Evolutionary conservation across 1,140 invertebrate genomes (phyloP).

Genomic region (Diploscapter pachys): DNA sequence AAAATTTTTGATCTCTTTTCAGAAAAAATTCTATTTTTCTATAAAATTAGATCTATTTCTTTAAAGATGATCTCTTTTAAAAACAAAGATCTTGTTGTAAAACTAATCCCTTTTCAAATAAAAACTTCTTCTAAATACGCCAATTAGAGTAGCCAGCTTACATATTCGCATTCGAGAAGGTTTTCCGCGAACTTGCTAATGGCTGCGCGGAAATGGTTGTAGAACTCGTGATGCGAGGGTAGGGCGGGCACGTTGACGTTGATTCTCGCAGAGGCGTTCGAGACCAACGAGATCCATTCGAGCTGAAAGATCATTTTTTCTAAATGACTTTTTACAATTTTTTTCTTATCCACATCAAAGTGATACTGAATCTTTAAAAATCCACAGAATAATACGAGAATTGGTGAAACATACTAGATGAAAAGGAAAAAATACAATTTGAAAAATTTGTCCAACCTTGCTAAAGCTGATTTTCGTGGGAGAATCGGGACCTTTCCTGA

Average conservation of each 20-base stretch:
- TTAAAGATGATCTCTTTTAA: too few relatives aligned
- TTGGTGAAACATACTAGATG: not conserved
- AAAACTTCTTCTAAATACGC: too few relatives aligned
- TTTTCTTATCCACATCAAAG: too few relatives aligned
- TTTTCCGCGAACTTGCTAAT: conserved; percentile 20
- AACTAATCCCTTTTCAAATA: too few relatives aligned
- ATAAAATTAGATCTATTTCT: not conserved
- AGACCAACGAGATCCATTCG: conserved; percentile 29
- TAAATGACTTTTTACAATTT: too few relatives aligned
- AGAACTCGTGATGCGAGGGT: conserved; percentile 19
- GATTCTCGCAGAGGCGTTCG: conserved; percentile 25
- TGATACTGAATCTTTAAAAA: too few relatives aligned
- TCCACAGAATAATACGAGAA: too few relatives aligned
- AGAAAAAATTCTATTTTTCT: not conserved
- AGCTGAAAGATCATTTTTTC: conserved; percentile 12
- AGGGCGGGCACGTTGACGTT: conserved; percentile 17
- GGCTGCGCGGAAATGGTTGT: conserved; percentile 18
- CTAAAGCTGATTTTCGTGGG: conserved; percentile 20
- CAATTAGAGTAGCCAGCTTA: not conserved
- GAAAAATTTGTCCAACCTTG: conserved; percentile 7
- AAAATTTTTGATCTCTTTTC: not conserved
- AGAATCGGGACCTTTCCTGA: conserved; percentile 22
- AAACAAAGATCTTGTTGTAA: too few relatives aligned
- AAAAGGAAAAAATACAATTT: not conserved
- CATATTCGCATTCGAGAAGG: conserved; percentile 20